Percentiles rank a stretch among this genome's conserved stretches.
phyloP scores from a whole-genome alignment of 2,888 invertebrate species.

The Callyntrura sp. region DNA sequence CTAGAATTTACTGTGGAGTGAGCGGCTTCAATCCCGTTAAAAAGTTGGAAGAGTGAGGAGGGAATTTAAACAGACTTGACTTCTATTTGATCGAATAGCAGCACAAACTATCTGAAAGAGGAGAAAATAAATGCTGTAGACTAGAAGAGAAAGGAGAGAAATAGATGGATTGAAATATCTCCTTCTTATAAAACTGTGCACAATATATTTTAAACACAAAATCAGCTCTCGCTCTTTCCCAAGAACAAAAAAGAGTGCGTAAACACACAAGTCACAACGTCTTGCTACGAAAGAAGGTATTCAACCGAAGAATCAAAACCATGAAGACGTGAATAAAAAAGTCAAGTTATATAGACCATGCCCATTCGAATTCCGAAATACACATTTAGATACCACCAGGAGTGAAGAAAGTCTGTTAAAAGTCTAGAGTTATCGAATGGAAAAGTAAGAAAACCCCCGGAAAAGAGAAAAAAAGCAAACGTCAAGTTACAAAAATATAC shows the following conservation, averaged over 20 bases:
- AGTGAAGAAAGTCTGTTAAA: background rate
- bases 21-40: conserved; percentile 9
- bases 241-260: conserved; percentile 23
- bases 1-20: background rate
- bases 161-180: conserved; percentile 44
- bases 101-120: conserved; percentile 30
- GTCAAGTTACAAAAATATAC: background rate
- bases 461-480: conserved; percentile 33
- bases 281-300: conserved; percentile 21
- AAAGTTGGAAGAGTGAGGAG: conserved; percentile 12
- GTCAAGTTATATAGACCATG: conserved; percentile 21
- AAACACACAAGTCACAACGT: background rate
- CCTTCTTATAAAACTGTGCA: background rate
- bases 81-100: conserved; percentile 40
- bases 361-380: background rate
- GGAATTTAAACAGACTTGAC: conserved; percentile 40
- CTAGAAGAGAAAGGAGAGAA: background rate
- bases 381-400: background rate
- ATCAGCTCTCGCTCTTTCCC: background rate
- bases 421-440: background rate
- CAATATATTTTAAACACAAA: background rate
- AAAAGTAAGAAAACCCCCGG: background rate
- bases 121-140: conserved; percentile 8
- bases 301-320: conserved; percentile 53
- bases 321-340: conserved; percentile 39